Percentiles rank a stretch among this genome's conserved stretches.
phyloP scores from a whole-genome alignment of 2,113 vertebrate species.

The Odobenus rosmarus region DNA sequence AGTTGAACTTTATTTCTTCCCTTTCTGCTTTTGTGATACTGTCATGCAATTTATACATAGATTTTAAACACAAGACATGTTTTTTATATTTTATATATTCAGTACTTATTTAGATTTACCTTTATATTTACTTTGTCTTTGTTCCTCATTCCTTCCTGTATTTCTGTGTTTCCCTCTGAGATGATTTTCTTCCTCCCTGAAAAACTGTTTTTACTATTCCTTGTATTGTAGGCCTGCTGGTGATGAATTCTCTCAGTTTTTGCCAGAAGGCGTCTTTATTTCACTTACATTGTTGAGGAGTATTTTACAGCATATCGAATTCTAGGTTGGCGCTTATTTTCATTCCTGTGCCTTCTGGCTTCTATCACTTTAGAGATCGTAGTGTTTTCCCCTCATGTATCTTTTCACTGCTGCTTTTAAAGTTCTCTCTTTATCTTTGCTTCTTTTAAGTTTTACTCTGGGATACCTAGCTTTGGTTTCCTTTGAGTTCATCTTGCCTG shows the following conservation, averaged over 20 bases:
- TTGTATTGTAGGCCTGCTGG: background rate
- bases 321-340: conserved; percentile 34
- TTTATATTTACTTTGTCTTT: background rate
- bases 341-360: background rate
- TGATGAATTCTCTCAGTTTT: conserved; percentile 34
- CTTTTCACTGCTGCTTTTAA: conserved; percentile 5
- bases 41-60: background rate
- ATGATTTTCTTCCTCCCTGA: conserved; percentile 34
- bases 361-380: conserved; percentile 2
- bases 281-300: conserved; percentile 23
- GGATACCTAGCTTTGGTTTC: conserved; percentile 2
- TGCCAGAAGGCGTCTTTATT: conserved; percentile 48
- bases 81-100: background rate
- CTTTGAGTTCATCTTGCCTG: background rate
- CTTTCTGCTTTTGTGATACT: conserved; percentile 11
- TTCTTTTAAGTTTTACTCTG: background rate
- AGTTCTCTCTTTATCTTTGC: conserved; percentile 21
- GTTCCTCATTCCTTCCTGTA: background rate
- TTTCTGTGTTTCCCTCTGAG: conserved; percentile 44
- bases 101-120: conserved; percentile 11
- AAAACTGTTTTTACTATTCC: conserved; percentile 23
- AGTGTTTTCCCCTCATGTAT: background rate
- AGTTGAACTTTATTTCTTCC: conserved; percentile 1
- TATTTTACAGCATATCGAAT: conserved; percentile 22
- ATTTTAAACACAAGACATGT: conserved; percentile 21